Base-by-base conservation (phyloP, 2,888 invertebrate species). In the Megalurothrips usitatus region DNA sequence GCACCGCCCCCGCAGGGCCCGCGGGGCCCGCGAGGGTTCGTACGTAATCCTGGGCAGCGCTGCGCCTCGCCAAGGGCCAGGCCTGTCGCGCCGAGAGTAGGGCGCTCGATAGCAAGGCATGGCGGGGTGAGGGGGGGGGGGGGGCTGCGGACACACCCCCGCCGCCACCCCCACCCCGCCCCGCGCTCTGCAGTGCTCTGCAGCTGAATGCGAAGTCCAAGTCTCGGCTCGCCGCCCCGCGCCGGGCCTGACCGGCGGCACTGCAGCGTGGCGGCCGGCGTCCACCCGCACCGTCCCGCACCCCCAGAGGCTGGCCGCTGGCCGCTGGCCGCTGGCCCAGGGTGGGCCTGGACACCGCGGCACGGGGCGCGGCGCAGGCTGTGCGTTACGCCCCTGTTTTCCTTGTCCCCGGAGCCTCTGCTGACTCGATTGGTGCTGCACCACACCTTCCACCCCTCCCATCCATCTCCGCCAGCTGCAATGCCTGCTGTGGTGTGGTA, bases 91-190 rank as follows among this genome's bases (percentile, higher is more conserved):
- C 68, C 68, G 68, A 75, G 68, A 75, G 68, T 75, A 75, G 68
- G 68, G 68, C 68, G 68, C 68, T 75, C 68, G 68, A 75, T 75
- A 75, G 68, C 68, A 12, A 75, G 26, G 68, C 68, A 75, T 75
- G 23, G 68, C 26, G 68, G 12, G 26, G 68, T 10, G 68, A n/a
- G 26, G 23, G 68, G 68, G 4, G 68, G 9, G 68, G 68, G 23
- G 68, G 68, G 11, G 68, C 12, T 75, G 68, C 68, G 26, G 68
- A 75, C 23, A 75, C 4, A 1, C 23, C 68, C 23, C n/a, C 4
- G 23, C 68, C 52, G n/a, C 68, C 23, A 10, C 9, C 26, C 68
- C 68, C 68, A 12, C 68, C 23, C 68, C 68, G 23, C 26, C 26
- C 68, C 68, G 68, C n/a, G n/a, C n/a, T n/a, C n/a, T n/a, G n/a